Percentiles rank a stretch among this genome's conserved stretches.
These are phyloP conservation scores for Dyspetes luteomarginatus DNA, from an alignment of 2,888 invertebrate species.

Conservation along the genomic window DNA sequence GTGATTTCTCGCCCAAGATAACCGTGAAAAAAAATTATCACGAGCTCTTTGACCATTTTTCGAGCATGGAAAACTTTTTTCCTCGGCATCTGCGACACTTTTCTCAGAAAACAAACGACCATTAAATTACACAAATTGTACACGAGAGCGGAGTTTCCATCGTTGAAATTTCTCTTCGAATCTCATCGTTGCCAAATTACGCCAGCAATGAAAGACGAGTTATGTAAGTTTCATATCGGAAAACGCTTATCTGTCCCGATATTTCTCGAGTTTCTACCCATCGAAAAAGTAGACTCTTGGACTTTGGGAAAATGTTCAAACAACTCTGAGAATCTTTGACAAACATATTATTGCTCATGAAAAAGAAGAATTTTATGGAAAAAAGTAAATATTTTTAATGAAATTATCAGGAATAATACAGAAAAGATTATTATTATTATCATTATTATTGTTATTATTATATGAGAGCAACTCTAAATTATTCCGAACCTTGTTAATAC, in stretches of 20 bases:
- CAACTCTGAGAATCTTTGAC: not conserved
- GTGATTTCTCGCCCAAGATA: not conserved
- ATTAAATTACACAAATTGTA: conserved; percentile 10
- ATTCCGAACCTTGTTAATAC: too few species aligned
- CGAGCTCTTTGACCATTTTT: not conserved
- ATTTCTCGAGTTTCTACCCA: not conserved
- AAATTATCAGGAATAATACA: not conserved
- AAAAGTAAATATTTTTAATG: not conserved
- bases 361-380: not conserved
- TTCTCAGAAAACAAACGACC: conserved; percentile 15
- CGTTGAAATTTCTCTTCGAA: conserved; percentile 20
- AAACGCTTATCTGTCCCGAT: conserved; percentile 49
- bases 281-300: conserved; percentile 34
- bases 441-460: too few species aligned
- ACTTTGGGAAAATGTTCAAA: not conserved
- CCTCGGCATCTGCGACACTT: conserved; percentile 26
- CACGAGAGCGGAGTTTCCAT: not conserved
- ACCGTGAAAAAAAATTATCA: not conserved
- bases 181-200: not conserved
- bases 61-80: not conserved
- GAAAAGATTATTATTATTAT: not conserved
- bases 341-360: too few species aligned
- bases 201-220: conserved; percentile 18
- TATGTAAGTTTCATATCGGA: conserved; percentile 45
- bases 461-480: too few species aligned